Evolutionary conservation across 2,888 invertebrate genomes (phyloP).

Genomic region (Oxycera nigricornis): DNA sequence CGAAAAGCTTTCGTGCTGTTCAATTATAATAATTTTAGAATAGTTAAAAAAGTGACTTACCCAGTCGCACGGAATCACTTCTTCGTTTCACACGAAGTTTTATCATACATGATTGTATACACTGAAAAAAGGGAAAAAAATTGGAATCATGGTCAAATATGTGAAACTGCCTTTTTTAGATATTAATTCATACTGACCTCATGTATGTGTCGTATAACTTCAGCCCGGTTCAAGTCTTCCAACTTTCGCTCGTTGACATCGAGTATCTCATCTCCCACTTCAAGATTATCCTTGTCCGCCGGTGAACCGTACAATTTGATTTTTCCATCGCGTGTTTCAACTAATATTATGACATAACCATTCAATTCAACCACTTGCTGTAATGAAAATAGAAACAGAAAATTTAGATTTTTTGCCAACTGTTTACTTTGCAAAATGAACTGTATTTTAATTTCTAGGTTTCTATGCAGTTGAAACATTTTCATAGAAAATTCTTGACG

Average conservation of each 20-base stretch:
- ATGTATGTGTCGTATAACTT: conserved; percentile 93
- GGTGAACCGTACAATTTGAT: conserved; percentile 92
- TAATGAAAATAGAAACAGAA: conserved; percentile 11
- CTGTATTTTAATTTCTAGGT: too few relatives aligned
- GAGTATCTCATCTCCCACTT: conserved; percentile 96
- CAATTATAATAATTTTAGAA: not conserved
- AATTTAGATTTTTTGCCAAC: too few relatives aligned
- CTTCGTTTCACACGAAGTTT: conserved; percentile 90
- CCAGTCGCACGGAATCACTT: conserved; percentile 79
- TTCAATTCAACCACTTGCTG: conserved; percentile 83
- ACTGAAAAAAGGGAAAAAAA: conserved; percentile 73
- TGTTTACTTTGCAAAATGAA: too few relatives aligned
- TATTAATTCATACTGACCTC: conserved; percentile 72
- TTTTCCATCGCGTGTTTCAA: conserved; percentile 92
- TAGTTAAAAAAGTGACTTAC: conserved; percentile 67
- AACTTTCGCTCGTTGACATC: conserved; percentile 94
- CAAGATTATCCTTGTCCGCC: conserved; percentile 91
- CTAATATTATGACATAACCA: conserved; percentile 93
- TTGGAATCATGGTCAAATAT: not conserved
- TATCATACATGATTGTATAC: conserved; percentile 94
- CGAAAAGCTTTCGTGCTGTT: too few relatives aligned
- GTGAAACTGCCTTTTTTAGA: conserved; percentile 16
- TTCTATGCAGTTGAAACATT: too few relatives aligned
- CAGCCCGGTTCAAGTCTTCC: conserved; percentile 89
- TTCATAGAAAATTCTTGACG: too few relatives aligned